phyloP scores from a whole-genome alignment of 2,797 vertebrate genomes.

The Scleropages formosus region DNA sequence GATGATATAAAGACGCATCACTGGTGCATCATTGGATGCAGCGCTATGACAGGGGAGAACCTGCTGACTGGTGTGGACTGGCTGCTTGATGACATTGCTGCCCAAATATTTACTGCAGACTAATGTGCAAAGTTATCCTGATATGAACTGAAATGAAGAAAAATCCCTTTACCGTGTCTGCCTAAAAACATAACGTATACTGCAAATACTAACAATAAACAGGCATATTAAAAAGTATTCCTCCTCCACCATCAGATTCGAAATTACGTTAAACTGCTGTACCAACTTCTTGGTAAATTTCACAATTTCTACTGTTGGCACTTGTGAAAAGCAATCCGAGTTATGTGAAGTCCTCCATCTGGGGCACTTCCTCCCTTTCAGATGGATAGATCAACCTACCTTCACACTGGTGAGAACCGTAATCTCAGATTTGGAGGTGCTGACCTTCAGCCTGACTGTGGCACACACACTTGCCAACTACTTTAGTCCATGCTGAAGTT shows the following conservation, averaged over 20 bases:
- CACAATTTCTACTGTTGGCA: no score
- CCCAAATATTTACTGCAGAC: constrained; percentile 80
- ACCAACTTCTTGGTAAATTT: no score
- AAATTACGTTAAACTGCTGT: no score
- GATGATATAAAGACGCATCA: constrained; percentile 82
- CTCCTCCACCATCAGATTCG: no score
- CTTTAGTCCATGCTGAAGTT: not conserved
- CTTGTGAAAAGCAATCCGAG: no score
- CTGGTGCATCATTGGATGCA: constrained; percentile 87
- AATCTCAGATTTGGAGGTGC: no score
- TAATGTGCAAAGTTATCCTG: constrained; percentile 49
- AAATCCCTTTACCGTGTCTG: not conserved
- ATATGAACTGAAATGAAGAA: not conserved
- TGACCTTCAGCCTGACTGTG: no score
- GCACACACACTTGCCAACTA: no score
- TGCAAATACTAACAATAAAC: not conserved
- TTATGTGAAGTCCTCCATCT: no score
- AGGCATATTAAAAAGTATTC: not conserved
- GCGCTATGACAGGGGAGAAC: constrained; percentile 84
- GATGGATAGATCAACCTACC: no score
- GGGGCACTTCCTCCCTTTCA: no score
- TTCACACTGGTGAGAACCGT: no score
- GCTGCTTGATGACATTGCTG: constrained; percentile 83
- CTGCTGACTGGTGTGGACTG: constrained; percentile 81
- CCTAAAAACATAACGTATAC: not conserved